phyloP scores from a whole-genome alignment of 2,888 invertebrate genomes.

The Tipula unca region DNA sequence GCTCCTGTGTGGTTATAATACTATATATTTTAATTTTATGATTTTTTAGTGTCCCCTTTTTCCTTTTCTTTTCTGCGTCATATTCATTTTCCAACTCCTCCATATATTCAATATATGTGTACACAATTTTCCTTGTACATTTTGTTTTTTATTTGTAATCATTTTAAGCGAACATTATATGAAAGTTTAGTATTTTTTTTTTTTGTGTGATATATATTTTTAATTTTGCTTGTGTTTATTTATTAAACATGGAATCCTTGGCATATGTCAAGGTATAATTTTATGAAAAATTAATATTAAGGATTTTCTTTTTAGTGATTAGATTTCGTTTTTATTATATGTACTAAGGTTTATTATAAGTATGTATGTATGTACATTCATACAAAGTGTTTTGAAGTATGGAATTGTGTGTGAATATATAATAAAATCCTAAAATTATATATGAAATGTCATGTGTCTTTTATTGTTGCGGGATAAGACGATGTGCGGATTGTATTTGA shows the following conservation, averaged over 20 bases:
- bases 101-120: background rate
- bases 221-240: conserved; percentile 8
- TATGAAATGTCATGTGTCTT: background rate
- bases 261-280: conserved; percentile 14
- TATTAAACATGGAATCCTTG: background rate
- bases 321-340: background rate
- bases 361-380: background rate
- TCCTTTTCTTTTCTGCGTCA: background rate
- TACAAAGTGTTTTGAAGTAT: background rate
- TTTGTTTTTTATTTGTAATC: background rate
- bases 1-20: background rate
- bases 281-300: background rate
- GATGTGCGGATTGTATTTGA: too few species aligned
- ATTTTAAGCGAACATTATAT: background rate
- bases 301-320: background rate
- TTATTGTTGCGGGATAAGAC: too few species aligned
- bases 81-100: background rate
- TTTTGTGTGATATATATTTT: background rate
- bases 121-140: background rate
- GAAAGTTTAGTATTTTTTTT: background rate
- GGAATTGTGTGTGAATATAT: background rate
- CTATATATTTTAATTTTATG: background rate
- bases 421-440: background rate
- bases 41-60: background rate
- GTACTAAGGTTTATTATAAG: background rate